These are phyloP conservation scores for Ophion slaviceki DNA, from an alignment of 2,888 invertebrate species.

Conservation along the genomic window DNA sequence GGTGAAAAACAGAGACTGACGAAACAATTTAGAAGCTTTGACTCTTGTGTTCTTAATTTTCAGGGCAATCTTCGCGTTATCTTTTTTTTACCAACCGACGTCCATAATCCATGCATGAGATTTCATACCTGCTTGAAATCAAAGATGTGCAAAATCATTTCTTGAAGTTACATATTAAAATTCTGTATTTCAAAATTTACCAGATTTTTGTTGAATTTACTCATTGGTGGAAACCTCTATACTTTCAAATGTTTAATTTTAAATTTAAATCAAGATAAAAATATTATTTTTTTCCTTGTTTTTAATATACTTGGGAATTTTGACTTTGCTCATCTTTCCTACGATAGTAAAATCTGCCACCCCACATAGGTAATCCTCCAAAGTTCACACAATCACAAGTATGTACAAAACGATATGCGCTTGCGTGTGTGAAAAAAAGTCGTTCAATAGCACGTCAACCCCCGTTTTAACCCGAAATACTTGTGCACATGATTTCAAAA, in stretches of 20 bases:
- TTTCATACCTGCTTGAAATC: background rate
- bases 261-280: background rate
- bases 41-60: background rate
- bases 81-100: background rate
- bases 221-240: background rate
- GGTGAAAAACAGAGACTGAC: background rate
- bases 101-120: background rate
- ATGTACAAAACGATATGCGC: background rate
- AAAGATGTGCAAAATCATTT: background rate
- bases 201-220: background rate
- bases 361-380: too few species aligned
- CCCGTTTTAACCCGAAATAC: constrained; percentile 16
- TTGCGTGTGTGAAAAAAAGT: constrained; percentile 1
- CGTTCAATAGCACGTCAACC: constrained; percentile 9
- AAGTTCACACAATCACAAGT: background rate
- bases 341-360: background rate
- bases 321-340: background rate
- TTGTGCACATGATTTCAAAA: constrained; percentile 11
- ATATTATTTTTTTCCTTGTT: background rate
- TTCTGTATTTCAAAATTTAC: background rate
- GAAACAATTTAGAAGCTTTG: background rate
- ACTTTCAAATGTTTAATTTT: background rate
- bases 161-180: background rate
- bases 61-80: background rate
- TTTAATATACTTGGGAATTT: background rate